Base-by-base conservation (phyloP, 2,888 invertebrate genomes). In the Branchipolynoe longqiensis region DNA sequence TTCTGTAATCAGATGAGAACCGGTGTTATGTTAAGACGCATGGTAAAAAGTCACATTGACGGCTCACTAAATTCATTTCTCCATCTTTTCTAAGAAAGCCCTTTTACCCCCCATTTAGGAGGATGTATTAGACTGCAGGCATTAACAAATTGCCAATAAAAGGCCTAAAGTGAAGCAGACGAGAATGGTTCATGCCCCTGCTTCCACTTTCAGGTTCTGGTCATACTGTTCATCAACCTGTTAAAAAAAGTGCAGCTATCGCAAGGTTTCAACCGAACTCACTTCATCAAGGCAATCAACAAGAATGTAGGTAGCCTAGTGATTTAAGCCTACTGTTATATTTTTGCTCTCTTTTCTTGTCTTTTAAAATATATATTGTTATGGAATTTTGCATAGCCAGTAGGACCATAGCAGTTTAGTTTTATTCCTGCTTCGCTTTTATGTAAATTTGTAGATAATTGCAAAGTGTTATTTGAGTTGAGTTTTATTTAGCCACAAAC, bases 271-370 rank as follows among this genome's bases (percentile, higher is more conserved):
- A 84, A 73, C 84, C 25, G 84, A n/a, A 56, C 28, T 31, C 31
- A 12, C 14, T 84, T 84, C 36, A 69, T 73, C 25, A 38, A 69
- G 31, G 31, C 69, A 14, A n/a, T 73, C 22, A 84, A 69, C 33
- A 84, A 73, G 54, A 54, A 73, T 8, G 84, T 84, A 48, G 73
- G 56, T 48, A 78, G n/a, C 8, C n/a, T n/a, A n/a, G n/a, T n/a
- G n/a, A n/a, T n/a, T n/a, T n/a, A n/a, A n/a, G n/a, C n/a, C n/a
- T n/a, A n/a, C n/a, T n/a, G n/a, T n/a, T n/a, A n/a, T n/a, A n/a
- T n/a, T n/a, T n/a, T n/a, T n/a, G n/a, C n/a, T n/a, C n/a, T n/a
- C n/a, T 73, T 22, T 62, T 62, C n/a, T 8, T 14, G 62, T 62
- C n/a, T 25, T 6, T 62, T 28, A 14, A 62, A 25, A 14, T n/a